These are phyloP conservation scores for Macrosteles quadrilineatus DNA, from an alignment of 1,140 invertebrate species.

Conservation along the genomic window DNA sequence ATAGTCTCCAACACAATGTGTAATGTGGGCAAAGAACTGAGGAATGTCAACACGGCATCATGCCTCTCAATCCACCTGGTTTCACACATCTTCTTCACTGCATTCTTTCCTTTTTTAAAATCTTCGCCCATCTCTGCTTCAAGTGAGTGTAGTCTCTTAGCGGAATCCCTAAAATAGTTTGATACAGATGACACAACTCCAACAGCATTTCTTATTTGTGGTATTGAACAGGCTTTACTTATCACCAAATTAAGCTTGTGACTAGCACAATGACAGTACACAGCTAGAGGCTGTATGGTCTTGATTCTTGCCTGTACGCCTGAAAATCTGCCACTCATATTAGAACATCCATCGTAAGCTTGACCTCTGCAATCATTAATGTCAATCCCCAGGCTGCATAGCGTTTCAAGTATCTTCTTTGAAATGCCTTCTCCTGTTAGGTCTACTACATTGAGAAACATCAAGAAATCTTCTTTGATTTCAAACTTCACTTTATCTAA, in stretches of 20 bases:
- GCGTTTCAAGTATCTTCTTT: neutral
- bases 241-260: conserved; percentile 40
- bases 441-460: conserved; percentile 34
- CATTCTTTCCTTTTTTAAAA: neutral
- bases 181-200: neutral
- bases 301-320: conserved; percentile 37
- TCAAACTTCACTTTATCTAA: conserved; percentile 23
- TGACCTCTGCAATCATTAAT: conserved; percentile 39
- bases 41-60: neutral
- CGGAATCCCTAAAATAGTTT: neutral
- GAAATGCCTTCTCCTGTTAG: conserved; percentile 18
- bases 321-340: conserved; percentile 39
- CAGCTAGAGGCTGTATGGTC: conserved; percentile 36
- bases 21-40: neutral
- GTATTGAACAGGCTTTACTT: neutral
- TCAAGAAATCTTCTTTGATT: conserved; percentile 40
- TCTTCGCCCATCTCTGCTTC: neutral
- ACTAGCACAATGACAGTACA: conserved; percentile 37
- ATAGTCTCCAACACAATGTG: neutral
- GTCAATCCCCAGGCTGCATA: conserved; percentile 30
- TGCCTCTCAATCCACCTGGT: conserved; percentile 14
- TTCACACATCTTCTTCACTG: conserved; percentile 9
- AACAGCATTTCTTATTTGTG: neutral
- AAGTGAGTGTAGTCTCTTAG: neutral
- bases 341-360: conserved; percentile 39